phyloP scores from a whole-genome alignment of 2,113 vertebrate species.

The Myotis yumanensis region DNA sequence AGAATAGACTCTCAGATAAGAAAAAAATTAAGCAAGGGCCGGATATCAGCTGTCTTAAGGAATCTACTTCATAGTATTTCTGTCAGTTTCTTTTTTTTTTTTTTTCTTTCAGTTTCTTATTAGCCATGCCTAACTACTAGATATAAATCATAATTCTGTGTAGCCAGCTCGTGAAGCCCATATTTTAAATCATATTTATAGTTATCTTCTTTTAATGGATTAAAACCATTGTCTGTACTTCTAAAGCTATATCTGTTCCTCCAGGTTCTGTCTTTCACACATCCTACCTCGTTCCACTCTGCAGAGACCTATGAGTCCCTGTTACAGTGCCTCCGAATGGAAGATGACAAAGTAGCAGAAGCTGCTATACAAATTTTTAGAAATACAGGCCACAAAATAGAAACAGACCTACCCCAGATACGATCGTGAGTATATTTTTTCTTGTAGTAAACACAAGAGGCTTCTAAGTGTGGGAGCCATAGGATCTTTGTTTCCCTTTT shows the following conservation, averaged over 20 bases:
- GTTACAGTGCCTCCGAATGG: slow-evolving; percentile 99
- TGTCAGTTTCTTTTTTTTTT: not conserved
- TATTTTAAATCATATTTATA: not conserved
- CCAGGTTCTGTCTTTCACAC: slow-evolving; percentile 98
- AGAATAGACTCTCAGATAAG: not conserved
- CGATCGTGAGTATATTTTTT: slow-evolving; percentile 91
- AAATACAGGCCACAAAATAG: slow-evolving; percentile 99
- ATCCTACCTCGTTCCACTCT: slow-evolving; percentile 99
- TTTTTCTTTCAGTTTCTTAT: not conserved
- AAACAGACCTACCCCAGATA: slow-evolving; percentile 97
- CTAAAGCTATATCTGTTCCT: slow-evolving; percentile 68
- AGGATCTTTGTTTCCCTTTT: slow-evolving; percentile 19
- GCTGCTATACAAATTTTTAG: slow-evolving; percentile 99
- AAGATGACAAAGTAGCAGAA: slow-evolving; percentile 99
- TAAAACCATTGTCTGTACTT: slow-evolving; percentile 14
- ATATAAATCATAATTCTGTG: not conserved
- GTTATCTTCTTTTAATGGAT: slow-evolving; percentile 52
- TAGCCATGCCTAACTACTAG: not conserved
- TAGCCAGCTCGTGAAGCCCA: not conserved
- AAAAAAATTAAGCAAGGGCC: not conserved
- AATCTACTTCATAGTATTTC: not conserved
- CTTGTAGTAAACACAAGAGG: not conserved
- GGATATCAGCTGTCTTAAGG: not conserved
- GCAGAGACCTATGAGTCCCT: slow-evolving; percentile 99
- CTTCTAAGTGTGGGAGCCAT: not conserved